phyloP scores from a whole-genome alignment of 1,140 invertebrate genomes.

The Macrotrachela quadricornifera region DNA sequence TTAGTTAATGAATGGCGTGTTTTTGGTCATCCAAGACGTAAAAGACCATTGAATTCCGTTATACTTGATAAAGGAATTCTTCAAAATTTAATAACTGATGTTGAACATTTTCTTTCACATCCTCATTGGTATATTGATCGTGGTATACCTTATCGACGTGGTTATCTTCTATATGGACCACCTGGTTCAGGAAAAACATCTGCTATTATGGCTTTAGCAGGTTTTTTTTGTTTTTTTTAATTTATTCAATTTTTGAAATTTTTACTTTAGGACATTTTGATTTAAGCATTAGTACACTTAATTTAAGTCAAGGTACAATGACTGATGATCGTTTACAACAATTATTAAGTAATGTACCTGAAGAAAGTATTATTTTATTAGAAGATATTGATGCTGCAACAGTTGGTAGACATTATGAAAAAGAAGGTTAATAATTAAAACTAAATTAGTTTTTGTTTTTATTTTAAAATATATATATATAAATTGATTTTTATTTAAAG shows the following conservation, averaged over 20 bases:
- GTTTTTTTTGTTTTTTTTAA: slow-evolving; percentile 11
- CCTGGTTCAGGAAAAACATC: slow-evolving; percentile 98
- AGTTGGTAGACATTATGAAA: slow-evolving; percentile 56
- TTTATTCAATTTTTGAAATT: neutral
- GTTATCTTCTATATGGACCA: slow-evolving; percentile 76
- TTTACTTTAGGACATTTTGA: slow-evolving; percentile 61
- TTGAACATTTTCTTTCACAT: slow-evolving; percentile 70
- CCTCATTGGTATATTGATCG: slow-evolving; percentile 75
- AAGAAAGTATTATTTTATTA: slow-evolving; percentile 73
- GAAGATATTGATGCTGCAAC: slow-evolving; percentile 50
- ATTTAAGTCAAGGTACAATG: slow-evolving; percentile 76
- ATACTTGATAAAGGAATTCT: slow-evolving; percentile 59
- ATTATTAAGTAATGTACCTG: slow-evolving; percentile 67
- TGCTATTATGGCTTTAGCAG: slow-evolving; percentile 45
- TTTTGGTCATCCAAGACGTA: slow-evolving; percentile 72
- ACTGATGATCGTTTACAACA: slow-evolving; percentile 87
- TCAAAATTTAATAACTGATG: slow-evolving; percentile 57
- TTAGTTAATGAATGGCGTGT: slow-evolving; percentile 20
- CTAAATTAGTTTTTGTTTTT: slow-evolving; percentile 16
- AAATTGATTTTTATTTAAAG: slow-evolving; percentile 28
- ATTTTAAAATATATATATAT: neutral
- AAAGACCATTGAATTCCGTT: slow-evolving; percentile 66
- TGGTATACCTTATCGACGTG: slow-evolving; percentile 37
- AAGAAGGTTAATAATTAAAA: slow-evolving; percentile 31
- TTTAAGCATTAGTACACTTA: slow-evolving; percentile 83